These are phyloP conservation scores for Epistrophella euchroma DNA, from an alignment of 2,888 invertebrate species.

Conservation along the genomic window DNA sequence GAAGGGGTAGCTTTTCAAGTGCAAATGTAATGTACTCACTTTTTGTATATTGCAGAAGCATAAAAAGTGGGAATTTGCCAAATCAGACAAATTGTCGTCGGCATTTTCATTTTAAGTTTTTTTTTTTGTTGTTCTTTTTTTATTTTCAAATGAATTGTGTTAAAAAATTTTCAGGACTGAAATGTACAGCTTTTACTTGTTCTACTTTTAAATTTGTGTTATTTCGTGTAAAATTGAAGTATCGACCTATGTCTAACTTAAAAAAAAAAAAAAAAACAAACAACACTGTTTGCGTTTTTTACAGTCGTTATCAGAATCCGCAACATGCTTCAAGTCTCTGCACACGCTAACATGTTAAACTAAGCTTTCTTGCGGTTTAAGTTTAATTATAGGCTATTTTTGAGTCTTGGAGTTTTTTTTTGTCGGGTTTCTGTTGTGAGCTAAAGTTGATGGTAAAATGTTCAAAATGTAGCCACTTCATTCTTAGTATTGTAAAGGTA, in stretches of 20 bases:
- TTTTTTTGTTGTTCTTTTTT: not conserved
- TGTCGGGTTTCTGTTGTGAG: not conserved
- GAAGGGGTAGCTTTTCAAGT: not conserved
- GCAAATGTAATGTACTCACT: slow-evolving; percentile 13
- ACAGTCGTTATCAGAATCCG: not conserved
- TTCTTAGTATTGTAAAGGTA: no score
- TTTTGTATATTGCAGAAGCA: not conserved
- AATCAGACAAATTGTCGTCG: slow-evolving; percentile 26
- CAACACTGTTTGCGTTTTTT: slow-evolving; percentile 1
- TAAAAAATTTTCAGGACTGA: not conserved
- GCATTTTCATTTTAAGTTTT: not conserved
- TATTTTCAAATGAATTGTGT: not conserved
- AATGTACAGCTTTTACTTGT: not conserved
- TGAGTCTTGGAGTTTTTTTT: not conserved
- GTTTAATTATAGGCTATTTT: slow-evolving; percentile 10
- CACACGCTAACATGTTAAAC: not conserved
- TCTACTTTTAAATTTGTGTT: not conserved
- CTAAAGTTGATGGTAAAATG: not conserved
- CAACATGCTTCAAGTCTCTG: not conserved
- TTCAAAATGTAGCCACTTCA: no score
- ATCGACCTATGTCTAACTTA: not conserved
- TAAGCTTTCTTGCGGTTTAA: slow-evolving; percentile 1
- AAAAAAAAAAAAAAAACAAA: not conserved
- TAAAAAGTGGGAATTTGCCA: slow-evolving; percentile 16
- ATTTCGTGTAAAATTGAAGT: slow-evolving; percentile 7